Evolutionary conservation across 2,797 vertebrate genomes (phyloP).

Genomic region (Falco biarmicus): DNA sequence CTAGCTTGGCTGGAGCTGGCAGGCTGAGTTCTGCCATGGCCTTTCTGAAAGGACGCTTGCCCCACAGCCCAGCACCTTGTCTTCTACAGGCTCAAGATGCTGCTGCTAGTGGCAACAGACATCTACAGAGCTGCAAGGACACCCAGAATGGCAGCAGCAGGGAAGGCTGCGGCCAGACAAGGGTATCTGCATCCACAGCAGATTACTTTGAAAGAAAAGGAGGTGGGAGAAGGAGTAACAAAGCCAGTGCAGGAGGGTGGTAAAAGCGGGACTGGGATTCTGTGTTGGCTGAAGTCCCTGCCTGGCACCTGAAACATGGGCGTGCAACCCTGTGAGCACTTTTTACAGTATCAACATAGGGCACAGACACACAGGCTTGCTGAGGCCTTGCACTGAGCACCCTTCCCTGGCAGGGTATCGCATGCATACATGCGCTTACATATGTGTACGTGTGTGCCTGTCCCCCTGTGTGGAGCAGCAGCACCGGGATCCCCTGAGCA

Average conservation of each 20-base stretch:
- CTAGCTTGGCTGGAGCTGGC: neutral
- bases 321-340: neutral
- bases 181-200: neutral
- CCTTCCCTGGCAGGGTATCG: rapidly evolving
- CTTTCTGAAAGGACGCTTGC: neutral
- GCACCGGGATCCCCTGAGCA: rapidly evolving
- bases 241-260: neutral
- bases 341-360: neutral
- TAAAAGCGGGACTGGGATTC: neutral
- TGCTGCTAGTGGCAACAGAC: neutral
- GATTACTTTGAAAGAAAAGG: neutral
- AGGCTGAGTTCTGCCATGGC: neutral
- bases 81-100: neutral
- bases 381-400: neutral
- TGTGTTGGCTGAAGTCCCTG: neutral
- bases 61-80: neutral
- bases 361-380: rapidly evolving
- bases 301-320: neutral
- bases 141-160: neutral
- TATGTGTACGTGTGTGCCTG: neutral
- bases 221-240: neutral
- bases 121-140: neutral
- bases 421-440: rapidly evolving
- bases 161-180: neutral
- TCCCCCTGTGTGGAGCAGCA: neutral